Evolutionary conservation across 2,113 vertebrate genomes (phyloP).

Genomic region (Mustela lutreola): DNA sequence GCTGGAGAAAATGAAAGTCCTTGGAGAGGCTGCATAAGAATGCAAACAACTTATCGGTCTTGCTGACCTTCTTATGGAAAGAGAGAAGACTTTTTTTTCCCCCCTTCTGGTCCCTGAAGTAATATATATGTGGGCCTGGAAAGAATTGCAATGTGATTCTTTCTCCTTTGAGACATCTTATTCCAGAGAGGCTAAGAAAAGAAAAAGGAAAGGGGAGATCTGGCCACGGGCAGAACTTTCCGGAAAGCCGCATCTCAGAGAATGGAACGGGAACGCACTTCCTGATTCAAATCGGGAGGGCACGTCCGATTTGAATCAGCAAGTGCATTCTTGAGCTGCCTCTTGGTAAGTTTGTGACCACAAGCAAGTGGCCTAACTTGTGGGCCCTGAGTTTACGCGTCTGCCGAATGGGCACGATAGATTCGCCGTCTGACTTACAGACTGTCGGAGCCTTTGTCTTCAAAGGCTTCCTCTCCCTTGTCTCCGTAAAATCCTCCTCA

Average conservation of each 20-base stretch:
- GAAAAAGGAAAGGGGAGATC: neutral
- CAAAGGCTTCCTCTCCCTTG: neutral
- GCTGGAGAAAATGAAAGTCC: neutral
- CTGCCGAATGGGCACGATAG: neutral
- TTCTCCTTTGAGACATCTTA: slow-evolving; percentile 15
- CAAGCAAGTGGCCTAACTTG: neutral
- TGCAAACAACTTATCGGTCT: neutral
- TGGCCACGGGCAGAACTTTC: slow-evolving; percentile 51
- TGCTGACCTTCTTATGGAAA: slow-evolving; percentile 60
- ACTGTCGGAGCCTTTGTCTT: neutral
- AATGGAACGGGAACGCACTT: neutral
- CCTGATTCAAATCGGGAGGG: neutral
- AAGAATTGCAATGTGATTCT: neutral
- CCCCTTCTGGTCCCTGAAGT: slow-evolving; percentile 33
- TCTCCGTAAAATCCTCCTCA: neutral
- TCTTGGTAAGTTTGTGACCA: neutral
- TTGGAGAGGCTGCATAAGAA: neutral
- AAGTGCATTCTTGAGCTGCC: neutral
- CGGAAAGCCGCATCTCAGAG: slow-evolving; percentile 38
- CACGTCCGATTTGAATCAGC: neutral
- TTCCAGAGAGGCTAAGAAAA: slow-evolving; percentile 40
- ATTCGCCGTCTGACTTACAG: neutral
- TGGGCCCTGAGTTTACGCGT: neutral
- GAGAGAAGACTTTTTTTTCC: slow-evolving; percentile 23
- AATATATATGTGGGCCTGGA: neutral